These are phyloP conservation scores for Corbicula japonica DNA, from an alignment of 2,888 invertebrate species.

Conservation along the genomic window DNA sequence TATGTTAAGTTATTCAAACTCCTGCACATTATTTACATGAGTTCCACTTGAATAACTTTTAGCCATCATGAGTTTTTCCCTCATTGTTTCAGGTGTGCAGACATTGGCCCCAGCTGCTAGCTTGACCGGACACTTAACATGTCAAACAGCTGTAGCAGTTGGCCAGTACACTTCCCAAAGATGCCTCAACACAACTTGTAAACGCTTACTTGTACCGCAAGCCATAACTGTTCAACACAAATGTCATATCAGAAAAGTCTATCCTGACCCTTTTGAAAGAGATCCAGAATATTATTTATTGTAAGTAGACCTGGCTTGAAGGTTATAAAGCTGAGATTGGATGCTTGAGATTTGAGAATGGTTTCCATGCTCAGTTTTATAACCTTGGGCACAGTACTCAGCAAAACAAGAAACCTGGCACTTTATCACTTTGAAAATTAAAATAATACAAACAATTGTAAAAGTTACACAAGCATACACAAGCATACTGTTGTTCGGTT, in stretches of 20 bases:
- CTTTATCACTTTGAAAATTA: too few species aligned
- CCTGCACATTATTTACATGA: background rate
- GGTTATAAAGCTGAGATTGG: too few species aligned
- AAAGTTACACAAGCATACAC: too few species aligned
- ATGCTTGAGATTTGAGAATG: too few species aligned
- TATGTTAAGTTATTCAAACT: too few species aligned
- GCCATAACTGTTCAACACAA: constrained; percentile 31
- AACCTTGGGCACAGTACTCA: too few species aligned
- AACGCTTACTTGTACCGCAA: constrained; percentile 1
- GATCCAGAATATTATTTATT: constrained; percentile 44
- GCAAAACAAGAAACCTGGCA: too few species aligned
- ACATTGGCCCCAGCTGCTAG: constrained; percentile 42
- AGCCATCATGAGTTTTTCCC: background rate
- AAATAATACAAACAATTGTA: too few species aligned
- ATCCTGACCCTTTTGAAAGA: constrained; percentile 54
- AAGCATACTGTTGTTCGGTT: too few species aligned
- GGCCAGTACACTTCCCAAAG: background rate
- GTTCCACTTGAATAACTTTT: background rate
- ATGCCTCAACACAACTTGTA: constrained; percentile 22
- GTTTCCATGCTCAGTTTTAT: too few species aligned
- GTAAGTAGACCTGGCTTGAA: too few species aligned
- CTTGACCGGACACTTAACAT: constrained; percentile 38
- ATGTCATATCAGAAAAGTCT: constrained; percentile 38
- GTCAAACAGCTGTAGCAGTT: constrained; percentile 26
- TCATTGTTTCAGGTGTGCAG: constrained; percentile 36